phyloP scores from a whole-genome alignment of 2,113 vertebrate species.

The Plestiodon gilberti region DNA sequence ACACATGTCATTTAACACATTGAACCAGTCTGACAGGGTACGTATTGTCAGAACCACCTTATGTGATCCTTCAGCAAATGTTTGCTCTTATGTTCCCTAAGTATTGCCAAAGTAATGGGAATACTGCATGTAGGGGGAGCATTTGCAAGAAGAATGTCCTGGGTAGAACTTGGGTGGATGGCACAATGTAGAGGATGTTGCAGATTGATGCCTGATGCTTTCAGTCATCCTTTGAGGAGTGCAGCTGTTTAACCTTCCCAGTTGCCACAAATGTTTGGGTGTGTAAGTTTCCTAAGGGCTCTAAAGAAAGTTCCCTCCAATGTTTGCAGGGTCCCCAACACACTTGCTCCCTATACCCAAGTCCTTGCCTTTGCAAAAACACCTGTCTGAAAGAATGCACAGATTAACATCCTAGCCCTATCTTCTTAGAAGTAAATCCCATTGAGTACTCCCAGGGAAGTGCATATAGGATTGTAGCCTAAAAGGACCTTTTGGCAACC shows the following conservation, averaged over 20 bases:
- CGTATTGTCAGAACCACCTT: neutral
- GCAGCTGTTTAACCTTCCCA: neutral
- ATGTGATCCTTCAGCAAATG: neutral
- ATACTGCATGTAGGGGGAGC: neutral
- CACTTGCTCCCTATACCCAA: neutral
- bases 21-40: too few relatives aligned
- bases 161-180: neutral
- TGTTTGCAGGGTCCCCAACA: neutral
- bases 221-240: neutral
- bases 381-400: neutral
- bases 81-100: neutral
- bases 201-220: neutral
- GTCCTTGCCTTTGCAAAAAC: neutral
- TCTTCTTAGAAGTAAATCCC: too few relatives aligned
- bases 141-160: neutral
- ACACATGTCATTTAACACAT: too few relatives aligned
- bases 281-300: neutral
- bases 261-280: neutral
- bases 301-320: neutral
- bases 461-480: too few relatives aligned
- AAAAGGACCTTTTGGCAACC: neutral
- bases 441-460: too few relatives aligned
- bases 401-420: neutral
- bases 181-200: neutral
- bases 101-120: neutral